Evolutionary conservation across 2,797 vertebrate species (phyloP), one percentile per base, ranked within the genome.

Genomic region (Naso thynnoides): DNA sequence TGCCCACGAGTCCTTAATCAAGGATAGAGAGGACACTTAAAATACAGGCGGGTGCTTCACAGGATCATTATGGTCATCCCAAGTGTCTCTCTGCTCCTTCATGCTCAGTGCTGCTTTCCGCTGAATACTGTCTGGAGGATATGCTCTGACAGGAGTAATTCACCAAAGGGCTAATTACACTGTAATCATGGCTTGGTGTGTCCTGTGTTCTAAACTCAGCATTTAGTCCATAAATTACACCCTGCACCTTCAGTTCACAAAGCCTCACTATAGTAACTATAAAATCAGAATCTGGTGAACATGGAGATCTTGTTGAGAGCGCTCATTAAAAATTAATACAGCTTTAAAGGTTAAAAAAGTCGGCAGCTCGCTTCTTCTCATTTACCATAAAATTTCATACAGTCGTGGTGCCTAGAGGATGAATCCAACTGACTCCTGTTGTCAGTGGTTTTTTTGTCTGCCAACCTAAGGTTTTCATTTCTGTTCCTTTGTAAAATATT

Each of bases 21-120:
- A 89, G 85, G 77, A 82, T 61, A 58, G 78, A 85, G 76, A 87
- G 90, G 87, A 82, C 84, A 81, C 84, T 89, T 73, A 59, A 61
- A 90, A 91, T 88, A 64, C 71, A 86, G 87, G 61, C 72, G 59
- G 81, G 79, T 83, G 83, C 85, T 90, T 86, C 84, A 83, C 52
- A 57, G 81, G 78, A 78, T 87, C 86, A 88, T 92, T 92, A 84
- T 50, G 77, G 86, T 76, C 85, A 76, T 88, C 86, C 87, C 84
- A 64, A 78, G 81, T 88, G 82, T 83, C 82, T 82, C 70, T 81
- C 70, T 29, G 54, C 84, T 77, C 42, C 76, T 81, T 71, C 81
- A 74, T 82, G 70, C 62, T 78, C 84, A 23, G 75, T 70, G 78
- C 74, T 50, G 70, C 81, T 68, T 63, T 80, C 87, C 76, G 79